A percentile compares a stretch with the other conserved stretches of the same genome.
Evolutionary conservation across 2,113 vertebrate species (phyloP).

Genomic region (Hiodon tergisus): DNA sequence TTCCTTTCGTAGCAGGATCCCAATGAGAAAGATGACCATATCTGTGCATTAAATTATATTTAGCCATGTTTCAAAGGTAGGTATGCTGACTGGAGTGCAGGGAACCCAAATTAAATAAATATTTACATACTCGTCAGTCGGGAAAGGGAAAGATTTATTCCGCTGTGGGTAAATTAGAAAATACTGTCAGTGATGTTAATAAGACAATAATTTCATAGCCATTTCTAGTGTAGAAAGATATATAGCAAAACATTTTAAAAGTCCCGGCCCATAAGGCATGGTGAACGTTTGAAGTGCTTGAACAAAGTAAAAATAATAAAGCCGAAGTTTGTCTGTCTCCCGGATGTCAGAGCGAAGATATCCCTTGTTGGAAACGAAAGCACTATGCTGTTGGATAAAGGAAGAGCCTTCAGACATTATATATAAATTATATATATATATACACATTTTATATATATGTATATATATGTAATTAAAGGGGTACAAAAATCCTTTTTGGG

Average conservation of each 20-base stretch:
- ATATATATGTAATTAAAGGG: conserved; percentile 55
- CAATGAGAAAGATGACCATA: conserved; percentile 4
- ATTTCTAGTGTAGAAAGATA: conserved; percentile 33
- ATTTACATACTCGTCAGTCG: conserved; percentile 9
- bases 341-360: conserved; percentile 65
- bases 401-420: conserved; percentile 71
- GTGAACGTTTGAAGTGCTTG: conserved; percentile 63
- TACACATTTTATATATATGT: conserved; percentile 73
- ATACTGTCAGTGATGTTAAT: conserved; percentile 29
- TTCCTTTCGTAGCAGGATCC: conserved; percentile 3
- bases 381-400: conserved; percentile 77
- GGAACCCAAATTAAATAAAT: conserved; percentile 7
- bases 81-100: conserved; percentile 14
- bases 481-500: conserved; percentile 64
- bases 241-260: conserved; percentile 34
- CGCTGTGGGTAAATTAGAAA: conserved; percentile 18
- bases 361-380: conserved; percentile 74
- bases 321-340: conserved; percentile 60
- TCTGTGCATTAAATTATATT: conserved; percentile 3
- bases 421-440: conserved; percentile 74
- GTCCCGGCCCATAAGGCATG: conserved; percentile 41
- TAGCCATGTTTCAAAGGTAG: not conserved
- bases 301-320: conserved; percentile 60
- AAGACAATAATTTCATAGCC: conserved; percentile 36
- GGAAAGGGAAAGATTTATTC: conserved; percentile 18